Conservation (phyloP, 2,888 invertebrate genomes). For the Entomobrya multifasciata region DNA sequence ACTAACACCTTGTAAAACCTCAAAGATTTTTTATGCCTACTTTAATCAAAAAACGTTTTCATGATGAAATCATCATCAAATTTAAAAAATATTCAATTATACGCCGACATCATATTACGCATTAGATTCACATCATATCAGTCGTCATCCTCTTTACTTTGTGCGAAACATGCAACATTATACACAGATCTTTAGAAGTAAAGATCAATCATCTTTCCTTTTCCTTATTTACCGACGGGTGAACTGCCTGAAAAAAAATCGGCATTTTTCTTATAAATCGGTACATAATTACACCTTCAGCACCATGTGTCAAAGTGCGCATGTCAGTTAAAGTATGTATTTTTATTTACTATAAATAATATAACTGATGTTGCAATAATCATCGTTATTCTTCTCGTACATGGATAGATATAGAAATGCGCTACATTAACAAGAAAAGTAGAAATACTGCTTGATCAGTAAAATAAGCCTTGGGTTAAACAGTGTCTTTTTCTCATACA, state of each 20-base stretch:
- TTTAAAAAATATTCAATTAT: constrained; percentile 34
- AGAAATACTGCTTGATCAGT: background rate
- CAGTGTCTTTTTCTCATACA: constrained; percentile 23
- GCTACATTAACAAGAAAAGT: background rate
- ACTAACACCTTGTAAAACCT: too few species aligned
- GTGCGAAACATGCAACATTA: constrained; percentile 6
- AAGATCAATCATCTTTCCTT: constrained; percentile 8
- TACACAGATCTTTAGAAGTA: too few species aligned
- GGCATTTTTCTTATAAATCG: constrained; percentile 39
- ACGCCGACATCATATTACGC: background rate
- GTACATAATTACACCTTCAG: constrained; percentile 61
- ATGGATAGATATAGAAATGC: too few species aligned
- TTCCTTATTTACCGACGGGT: constrained; percentile 15
- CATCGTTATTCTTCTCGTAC: too few species aligned
- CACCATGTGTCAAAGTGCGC: constrained; percentile 54
- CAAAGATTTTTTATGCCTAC: background rate
- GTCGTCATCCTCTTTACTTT: background rate
- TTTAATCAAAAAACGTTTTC: background rate
- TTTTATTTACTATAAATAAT: constrained; percentile 15
- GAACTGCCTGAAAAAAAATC: too few species aligned
- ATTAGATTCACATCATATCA: background rate
- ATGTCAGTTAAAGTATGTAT: constrained; percentile 45
- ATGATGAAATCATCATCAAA: constrained; percentile 58
- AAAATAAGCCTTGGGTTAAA: constrained; percentile 24
- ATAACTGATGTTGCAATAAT: background rate